These are phyloP conservation scores for Phyto melanocephala DNA, from an alignment of 2,888 invertebrate species.

Conservation along the genomic window DNA sequence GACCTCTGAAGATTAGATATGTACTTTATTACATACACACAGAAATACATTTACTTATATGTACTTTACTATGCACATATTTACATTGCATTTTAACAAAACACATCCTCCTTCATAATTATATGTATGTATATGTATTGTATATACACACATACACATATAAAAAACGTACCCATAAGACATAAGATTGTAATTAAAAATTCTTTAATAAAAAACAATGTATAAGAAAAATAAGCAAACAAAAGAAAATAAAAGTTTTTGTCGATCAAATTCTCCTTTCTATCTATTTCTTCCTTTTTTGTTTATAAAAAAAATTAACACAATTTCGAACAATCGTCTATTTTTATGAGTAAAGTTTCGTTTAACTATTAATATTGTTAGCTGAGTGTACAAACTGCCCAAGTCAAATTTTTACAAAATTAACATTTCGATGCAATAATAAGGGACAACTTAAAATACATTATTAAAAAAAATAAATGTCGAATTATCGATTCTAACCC, in stretches of 20 bases:
- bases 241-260: conserved; percentile 30
- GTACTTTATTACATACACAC: neutral
- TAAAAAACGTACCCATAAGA: too few species aligned
- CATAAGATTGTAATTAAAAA: conserved; percentile 59
- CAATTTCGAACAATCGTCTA: conserved; percentile 67
- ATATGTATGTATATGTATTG: too few species aligned
- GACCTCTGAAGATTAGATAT: too few species aligned
- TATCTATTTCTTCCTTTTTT: conserved; percentile 50
- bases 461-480: too few species aligned
- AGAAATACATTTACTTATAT: neutral
- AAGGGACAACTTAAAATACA: too few species aligned
- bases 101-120: too few species aligned
- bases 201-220: too few species aligned
- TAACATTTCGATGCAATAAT: too few species aligned
- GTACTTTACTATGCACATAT: neutral
- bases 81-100: too few species aligned
- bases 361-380: conserved; percentile 30
- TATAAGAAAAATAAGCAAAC: conserved; percentile 11
- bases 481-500: too few species aligned
- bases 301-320: conserved; percentile 60
- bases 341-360: conserved; percentile 68
- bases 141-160: neutral
- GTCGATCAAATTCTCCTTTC: conserved; percentile 34
- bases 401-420: too few species aligned
- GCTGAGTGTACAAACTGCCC: too few species aligned